Evolutionary conservation across 2,888 invertebrate species (phyloP).

Genomic region (Thera britannica): DNA sequence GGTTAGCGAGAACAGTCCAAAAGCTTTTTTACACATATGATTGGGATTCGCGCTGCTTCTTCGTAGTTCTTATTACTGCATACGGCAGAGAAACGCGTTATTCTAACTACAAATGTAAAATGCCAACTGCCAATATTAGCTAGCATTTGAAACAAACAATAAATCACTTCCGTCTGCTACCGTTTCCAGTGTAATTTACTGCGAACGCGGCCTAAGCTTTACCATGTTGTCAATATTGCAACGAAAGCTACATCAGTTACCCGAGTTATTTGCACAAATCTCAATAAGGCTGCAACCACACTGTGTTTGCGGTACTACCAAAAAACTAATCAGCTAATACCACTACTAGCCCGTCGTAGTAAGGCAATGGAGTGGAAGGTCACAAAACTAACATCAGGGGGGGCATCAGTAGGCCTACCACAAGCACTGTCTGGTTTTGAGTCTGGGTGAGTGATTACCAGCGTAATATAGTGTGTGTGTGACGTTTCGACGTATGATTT

Average conservation of each 20-base stretch:
- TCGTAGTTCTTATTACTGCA: not conserved
- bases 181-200: constrained; percentile 37
- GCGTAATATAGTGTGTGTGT: too few relatives aligned
- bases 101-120: not conserved
- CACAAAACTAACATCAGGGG: too few relatives aligned
- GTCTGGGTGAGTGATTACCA: too few relatives aligned
- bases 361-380: too few relatives aligned
- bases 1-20: too few relatives aligned
- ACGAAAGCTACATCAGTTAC: constrained; percentile 41
- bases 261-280: constrained; percentile 36
- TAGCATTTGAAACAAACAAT: constrained; percentile 25
- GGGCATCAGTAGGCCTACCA: too few relatives aligned
- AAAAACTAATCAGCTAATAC: too few relatives aligned
- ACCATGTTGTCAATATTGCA: constrained; percentile 42
- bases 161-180: constrained; percentile 29
- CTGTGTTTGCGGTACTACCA: not conserved
- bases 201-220: constrained; percentile 12
- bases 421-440: too few relatives aligned
- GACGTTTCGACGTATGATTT: too few relatives aligned
- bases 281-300: constrained; percentile 12
- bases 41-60: too few relatives aligned
- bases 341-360: too few relatives aligned
- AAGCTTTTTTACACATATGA: too few relatives aligned
- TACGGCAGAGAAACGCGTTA: not conserved
- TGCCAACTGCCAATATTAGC: constrained; percentile 13